Evolutionary conservation across 2,797 vertebrate species (phyloP).

Genomic region (Brotula barbata): DNA sequence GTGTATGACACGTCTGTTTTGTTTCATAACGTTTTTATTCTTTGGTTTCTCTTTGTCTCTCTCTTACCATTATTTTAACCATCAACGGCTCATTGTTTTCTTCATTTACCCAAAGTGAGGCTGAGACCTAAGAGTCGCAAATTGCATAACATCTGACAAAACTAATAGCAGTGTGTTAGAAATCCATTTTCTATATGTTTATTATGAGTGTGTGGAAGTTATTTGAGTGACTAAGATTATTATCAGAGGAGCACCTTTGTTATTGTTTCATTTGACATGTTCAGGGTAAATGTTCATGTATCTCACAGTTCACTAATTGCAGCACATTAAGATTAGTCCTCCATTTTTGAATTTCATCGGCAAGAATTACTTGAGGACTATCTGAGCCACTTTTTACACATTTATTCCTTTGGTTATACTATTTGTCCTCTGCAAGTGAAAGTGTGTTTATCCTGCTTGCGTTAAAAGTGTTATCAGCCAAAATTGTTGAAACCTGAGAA

Average conservation of each 20-base stretch:
- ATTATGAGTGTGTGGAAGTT: slow-evolving; percentile 18
- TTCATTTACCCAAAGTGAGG: neutral
- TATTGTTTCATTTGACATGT: neutral
- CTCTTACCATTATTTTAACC: neutral
- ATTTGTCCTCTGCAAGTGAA: no score
- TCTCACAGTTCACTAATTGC: no score
- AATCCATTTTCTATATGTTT: slow-evolving; percentile 8
- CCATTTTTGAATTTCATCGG: no score
- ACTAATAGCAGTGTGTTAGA: slow-evolving; percentile 10
- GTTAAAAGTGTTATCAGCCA: no score
- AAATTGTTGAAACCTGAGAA: slow-evolving; percentile 32
- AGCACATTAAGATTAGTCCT: no score
- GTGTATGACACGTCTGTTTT: neutral
- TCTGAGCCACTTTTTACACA: no score
- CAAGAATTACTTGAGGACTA: no score
- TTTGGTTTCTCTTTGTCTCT: slow-evolving; percentile 1
- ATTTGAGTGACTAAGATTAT: slow-evolving; percentile 22
- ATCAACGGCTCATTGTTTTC: slow-evolving; percentile 49
- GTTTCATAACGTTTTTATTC: no score
- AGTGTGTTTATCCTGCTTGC: no score
- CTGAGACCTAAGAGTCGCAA: slow-evolving; percentile 22
- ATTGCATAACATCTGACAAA: slow-evolving; percentile 24
- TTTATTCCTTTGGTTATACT: no score
- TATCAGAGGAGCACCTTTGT: neutral
- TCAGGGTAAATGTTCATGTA: no score